phyloP scores from a whole-genome alignment of 2,797 vertebrate genomes.

The Gallinago nigripennis region DNA sequence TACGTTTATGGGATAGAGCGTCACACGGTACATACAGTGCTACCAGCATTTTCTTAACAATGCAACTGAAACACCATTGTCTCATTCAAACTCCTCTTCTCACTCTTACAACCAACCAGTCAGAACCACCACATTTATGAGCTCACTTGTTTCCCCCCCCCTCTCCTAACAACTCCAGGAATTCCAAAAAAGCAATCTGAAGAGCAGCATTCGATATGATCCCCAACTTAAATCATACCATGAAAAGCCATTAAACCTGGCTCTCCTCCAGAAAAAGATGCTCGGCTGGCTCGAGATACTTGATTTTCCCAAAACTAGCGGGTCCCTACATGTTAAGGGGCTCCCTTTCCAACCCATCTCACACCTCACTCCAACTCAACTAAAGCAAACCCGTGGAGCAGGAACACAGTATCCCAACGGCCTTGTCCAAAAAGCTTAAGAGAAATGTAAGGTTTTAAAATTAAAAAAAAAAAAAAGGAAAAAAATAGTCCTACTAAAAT shows the following conservation, averaged over 20 bases:
- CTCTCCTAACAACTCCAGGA: conserved; percentile 19
- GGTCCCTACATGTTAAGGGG: background rate
- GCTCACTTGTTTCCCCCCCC: background rate
- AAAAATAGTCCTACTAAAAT: conserved; percentile 11
- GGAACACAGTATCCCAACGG: background rate
- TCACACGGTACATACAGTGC: background rate
- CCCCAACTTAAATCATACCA: background rate
- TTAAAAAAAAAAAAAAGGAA: background rate
- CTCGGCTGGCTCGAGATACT: background rate
- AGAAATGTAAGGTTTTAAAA: background rate
- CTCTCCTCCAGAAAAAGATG: background rate
- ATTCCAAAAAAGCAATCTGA: background rate
- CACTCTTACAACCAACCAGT: background rate
- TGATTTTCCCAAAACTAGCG: background rate
- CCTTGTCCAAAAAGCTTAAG: background rate
- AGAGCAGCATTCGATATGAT: conserved; percentile 19
- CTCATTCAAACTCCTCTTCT: background rate
- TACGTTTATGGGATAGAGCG: background rate
- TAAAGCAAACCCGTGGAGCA: background rate
- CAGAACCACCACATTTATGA: background rate
- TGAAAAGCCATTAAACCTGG: background rate
- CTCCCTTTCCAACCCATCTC: background rate
- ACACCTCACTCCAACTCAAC: background rate
- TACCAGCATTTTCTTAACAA: background rate
- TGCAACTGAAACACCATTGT: background rate